Evolutionary conservation across 2,113 vertebrate species (phyloP), one percentile per base, ranked within the genome.

Genomic region (Chunga burmeisteri): DNA sequence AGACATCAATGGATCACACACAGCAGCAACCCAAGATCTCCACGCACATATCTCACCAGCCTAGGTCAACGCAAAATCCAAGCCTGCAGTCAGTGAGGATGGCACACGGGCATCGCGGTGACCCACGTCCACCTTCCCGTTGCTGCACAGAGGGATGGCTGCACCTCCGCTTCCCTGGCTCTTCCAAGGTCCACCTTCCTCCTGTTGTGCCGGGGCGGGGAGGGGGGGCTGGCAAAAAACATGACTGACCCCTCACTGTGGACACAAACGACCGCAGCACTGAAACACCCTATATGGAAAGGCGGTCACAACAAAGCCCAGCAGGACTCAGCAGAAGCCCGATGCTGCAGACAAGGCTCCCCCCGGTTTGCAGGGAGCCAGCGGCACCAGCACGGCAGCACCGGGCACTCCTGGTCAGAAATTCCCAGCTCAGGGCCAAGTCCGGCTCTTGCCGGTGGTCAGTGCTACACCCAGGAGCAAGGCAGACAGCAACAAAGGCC

Each of bases 401-500:
- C 44, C 8, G 1, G 34, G 2, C 29, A 16, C 42, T 70, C 42
- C 83, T 2, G 58, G 66, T 53, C 6, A 0, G 66, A 21, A 93
- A 90, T 18, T 3, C 85, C 53, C 91, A 32, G 68, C 81, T 38
- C 70, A 1, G 70, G 32, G 85, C 78, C 8, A 20, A 74, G 65
- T 1, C 47, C 6, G 4, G 88, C 88, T 80, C 93, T 8, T 2
- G 6, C n/a, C 13, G 1, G 70, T 11, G 52, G 23, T 2, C 15
- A 66, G 40, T 0, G 75, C 88, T 16, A 22, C 59, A 71, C 71
- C 59, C 61, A 3, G 62, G 34, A 91, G 72, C 80, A 11, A 59
- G 53, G 30, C 84, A 56, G 25, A 38, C 82, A 68, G 47, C 90
- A 89, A 96, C 85, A 84, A 96, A 81, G 90, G 81, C 81, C 62